A percentile compares a stretch with the other conserved stretches of the same genome.
Evolutionary conservation across 2,888 invertebrate species (phyloP).

Genomic region (Gortyna flavago): DNA sequence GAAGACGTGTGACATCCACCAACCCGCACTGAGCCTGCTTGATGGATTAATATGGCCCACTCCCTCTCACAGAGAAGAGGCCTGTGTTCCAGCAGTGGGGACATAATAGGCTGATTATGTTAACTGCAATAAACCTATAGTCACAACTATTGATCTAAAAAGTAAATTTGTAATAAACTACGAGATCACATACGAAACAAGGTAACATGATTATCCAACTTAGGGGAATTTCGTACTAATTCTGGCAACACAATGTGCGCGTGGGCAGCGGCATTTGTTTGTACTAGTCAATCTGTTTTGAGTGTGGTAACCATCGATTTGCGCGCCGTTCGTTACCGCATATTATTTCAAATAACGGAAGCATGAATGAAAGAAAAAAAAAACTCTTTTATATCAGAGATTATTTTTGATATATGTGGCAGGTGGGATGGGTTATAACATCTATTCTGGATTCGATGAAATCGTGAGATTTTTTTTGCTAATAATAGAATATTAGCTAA

Average conservation of each 20-base stretch:
- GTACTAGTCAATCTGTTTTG: conserved; percentile 63
- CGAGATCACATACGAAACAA: neutral
- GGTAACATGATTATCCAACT: neutral
- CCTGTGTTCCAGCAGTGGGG: no score
- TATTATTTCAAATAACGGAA: conserved; percentile 50
- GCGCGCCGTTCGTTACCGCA: conserved; percentile 45
- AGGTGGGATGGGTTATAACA: conserved; percentile 41
- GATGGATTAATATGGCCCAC: no score
- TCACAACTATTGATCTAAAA: neutral
- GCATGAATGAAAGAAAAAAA: conserved; percentile 50
- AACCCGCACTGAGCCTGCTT: no score
- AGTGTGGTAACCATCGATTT: conserved; percentile 64
- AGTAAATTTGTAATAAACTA: neutral
- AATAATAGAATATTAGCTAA: conserved; percentile 23
- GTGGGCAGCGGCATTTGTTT: conserved; percentile 65
- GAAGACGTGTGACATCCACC: no score
- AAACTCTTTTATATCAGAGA: conserved; percentile 42
- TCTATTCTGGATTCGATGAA: conserved; percentile 36
- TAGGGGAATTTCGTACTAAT: neutral
- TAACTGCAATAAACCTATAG: neutral
- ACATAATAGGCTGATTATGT: no score
- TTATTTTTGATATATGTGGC: conserved; percentile 38
- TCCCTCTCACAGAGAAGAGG: no score
- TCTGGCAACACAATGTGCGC: conserved; percentile 54
- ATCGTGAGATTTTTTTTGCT: conserved; percentile 9